A percentile compares a stretch with the other conserved stretches of the same genome.
Evolutionary conservation across 2,113 vertebrate genomes (phyloP).

Genomic region (Gasterosteus aculeatus): DNA sequence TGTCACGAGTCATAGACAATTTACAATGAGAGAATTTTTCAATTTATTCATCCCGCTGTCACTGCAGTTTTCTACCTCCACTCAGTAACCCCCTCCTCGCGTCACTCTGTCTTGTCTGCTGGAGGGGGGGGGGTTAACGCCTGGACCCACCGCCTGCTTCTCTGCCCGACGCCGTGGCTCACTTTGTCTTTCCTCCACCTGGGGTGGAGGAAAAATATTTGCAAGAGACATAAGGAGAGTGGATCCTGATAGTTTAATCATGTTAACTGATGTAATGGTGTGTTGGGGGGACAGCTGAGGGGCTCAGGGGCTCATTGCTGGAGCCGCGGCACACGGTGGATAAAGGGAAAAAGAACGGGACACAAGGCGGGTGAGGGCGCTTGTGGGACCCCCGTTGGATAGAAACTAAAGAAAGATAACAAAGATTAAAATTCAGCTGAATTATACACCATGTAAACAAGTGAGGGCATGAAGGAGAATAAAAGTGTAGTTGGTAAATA

Average conservation of each 20-base stretch:
- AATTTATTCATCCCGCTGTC: constrained; percentile 86
- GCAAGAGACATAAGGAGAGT: constrained; percentile 39
- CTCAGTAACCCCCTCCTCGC: constrained; percentile 45
- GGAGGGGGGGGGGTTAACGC: constrained; percentile 47
- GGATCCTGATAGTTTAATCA: constrained; percentile 65
- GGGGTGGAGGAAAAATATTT: constrained; percentile 37
- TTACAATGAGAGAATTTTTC: constrained; percentile 83
- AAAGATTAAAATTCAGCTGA: constrained; percentile 38
- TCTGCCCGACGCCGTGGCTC: constrained; percentile 51
- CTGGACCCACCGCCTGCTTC: constrained; percentile 44
- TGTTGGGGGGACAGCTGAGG: constrained; percentile 44
- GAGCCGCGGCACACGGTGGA: constrained; percentile 29
- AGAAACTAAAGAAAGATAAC: constrained; percentile 44
- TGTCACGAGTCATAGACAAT: constrained; percentile 84
- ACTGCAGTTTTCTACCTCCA: constrained; percentile 79
- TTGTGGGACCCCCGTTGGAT: constrained; percentile 42
- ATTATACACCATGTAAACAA: constrained; percentile 28
- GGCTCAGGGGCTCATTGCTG: constrained; percentile 14
- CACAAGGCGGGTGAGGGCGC: constrained; percentile 29
- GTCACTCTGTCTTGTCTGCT: constrained; percentile 51
- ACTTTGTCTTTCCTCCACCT: constrained; percentile 40
- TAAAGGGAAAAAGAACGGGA: constrained; percentile 33
- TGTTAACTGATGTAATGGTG: constrained; percentile 56
- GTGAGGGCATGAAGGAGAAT: not conserved
- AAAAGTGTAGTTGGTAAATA: constrained; percentile 12